Evolutionary conservation across 2,888 invertebrate genomes (phyloP), one percentile per base, ranked within the genome.

Genomic region (Diadegma fenestrale): DNA sequence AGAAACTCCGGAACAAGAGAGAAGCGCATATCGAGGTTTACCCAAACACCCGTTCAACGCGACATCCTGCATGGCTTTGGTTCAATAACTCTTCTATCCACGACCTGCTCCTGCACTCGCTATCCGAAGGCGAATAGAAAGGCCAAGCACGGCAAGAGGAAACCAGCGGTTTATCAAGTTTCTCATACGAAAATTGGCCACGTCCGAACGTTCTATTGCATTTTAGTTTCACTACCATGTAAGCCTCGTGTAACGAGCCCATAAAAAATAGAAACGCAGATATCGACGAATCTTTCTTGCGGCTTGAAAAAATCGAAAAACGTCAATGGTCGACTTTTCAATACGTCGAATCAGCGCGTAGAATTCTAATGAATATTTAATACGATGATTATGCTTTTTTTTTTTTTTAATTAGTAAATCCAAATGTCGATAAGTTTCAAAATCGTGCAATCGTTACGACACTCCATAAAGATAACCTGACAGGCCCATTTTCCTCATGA

Each of bases 31-130:
- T 19, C 22, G 41, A 63, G 37, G 26, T 71, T 61, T 61, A 19
- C 17, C 45, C 48, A 30, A 33, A 58, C 22, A 17, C 69, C 51
- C 66, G 51, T 26, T 75, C 66, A 77, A 51, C 73, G 75, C 54
- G 76, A 71, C 79, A 80, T 85, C 82, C 85, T 80, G 82, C 69
- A 33, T 22, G 85, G 79, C 84, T 87, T 71, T 82, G 82, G 86
- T 88, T 89, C 85, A 88, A 86, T 89, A 89, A 91, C 90, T 92
- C 90, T 89, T 90, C 80, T 73, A 87, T 87, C 86, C 73, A 64
- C 76, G 80, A 79, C 80, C 73, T 54, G 73, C 63, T 64, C 33
- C 33, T 37, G 63, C 48, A 77, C 41, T 66, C 45, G 63, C 66
- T 69, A 66, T 45, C 12, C 12, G 37, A 37, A 63, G 68, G 7